Base-by-base conservation (phyloP, 2,888 invertebrate species). In the Tenthredo distinguenda region DNA sequence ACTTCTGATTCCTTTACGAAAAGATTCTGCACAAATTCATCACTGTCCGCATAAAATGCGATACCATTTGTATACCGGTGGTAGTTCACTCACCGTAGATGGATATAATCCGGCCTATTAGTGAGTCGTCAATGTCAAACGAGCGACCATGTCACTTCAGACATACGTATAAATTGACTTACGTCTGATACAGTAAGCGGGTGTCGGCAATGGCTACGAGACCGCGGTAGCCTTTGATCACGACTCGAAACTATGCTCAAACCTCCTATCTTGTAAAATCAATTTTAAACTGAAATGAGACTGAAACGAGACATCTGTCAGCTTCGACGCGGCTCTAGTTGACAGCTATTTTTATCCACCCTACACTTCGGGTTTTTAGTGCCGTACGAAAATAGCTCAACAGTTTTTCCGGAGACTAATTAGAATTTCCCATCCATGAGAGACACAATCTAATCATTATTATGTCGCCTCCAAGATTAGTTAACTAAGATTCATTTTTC, bases 81-180 rank as follows among this genome's bases (percentile, higher is more conserved):
- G 81, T 40, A 81, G 81, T 81, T 81, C 81, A 62, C 81, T 58
- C 62, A 62, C 40, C 62, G 58, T 81, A 62, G 37, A 12, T 47
- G 15, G 62, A 81, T 50, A 62, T 81, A 62, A 81, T 81, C 81
- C 62, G 37, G 81, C 81, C 81, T 81, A 81, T 81, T 81, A 81
- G 81, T 81, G 81, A 81, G 58, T 62, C 81, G 58, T 81, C 81
- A 58, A 62, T 58, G 81, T 62, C 58, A 62, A 58, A 58, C 12
- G 58, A 40, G 77, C 58, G 40, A 81, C 62, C 40, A 26, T 81
- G 79, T 81, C 37, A n/a, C 62, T 81, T 81, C 37, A 62, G 34
- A 40, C 37, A 26, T 34, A 58, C 62, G 40, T 62, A 37, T 10
- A 81, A 62, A 81, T 81, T 81, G 81, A 81, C 40, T 62, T 40